Base-by-base conservation (phyloP, 2,888 invertebrate species). In the Rhaphigaster nebulosa region DNA sequence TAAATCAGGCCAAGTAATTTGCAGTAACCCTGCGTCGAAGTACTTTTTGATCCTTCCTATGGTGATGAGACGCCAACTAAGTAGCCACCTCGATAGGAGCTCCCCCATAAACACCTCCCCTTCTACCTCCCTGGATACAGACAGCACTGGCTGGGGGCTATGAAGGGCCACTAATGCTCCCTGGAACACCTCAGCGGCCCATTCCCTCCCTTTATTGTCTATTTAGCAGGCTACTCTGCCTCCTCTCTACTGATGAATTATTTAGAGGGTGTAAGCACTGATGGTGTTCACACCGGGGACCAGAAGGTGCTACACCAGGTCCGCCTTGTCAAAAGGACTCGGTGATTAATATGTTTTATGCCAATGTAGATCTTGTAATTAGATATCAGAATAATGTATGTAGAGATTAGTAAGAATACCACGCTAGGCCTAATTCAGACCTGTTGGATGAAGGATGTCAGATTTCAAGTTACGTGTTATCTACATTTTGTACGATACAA, bases 251-350 rank as follows among this genome's bases (percentile, higher is more conserved):
- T 50, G 84, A 84, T 84, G 84, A 84, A 84, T 84, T 84, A 84
- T 84, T 84, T 84, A 84, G 84, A n/a, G 38, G 70, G 70, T 76
- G 70, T 76, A 76, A 76, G 70, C 70, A 38, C 20, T 76, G 65
- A 65, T 65, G 70, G 34, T 34, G 70, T 45, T 84, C 34, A 15
- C 45, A n/a, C 41, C 45, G 45, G 84, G 41, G 45, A 23, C 5
- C 13, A 3, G 84, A n/a, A 15, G n/a, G 84, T 84, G 84, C 38
- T 76, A 38, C 65, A 10, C 38, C 70, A 0, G 4, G 15, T 38
- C 0, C 5, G 1, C 38, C 70, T 38, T 38, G 20, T 76, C 70
- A 76, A 65, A 65, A 65, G 65, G 65, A 29, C 18, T 29, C 65
- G 15, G 15, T 29, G 65, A 65, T 65, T 65, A 65, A 65, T 65